Evolutionary conservation across 2,113 vertebrate genomes (phyloP), one percentile per base, ranked within the genome.

Genomic region (Camelus bactrianus): DNA sequence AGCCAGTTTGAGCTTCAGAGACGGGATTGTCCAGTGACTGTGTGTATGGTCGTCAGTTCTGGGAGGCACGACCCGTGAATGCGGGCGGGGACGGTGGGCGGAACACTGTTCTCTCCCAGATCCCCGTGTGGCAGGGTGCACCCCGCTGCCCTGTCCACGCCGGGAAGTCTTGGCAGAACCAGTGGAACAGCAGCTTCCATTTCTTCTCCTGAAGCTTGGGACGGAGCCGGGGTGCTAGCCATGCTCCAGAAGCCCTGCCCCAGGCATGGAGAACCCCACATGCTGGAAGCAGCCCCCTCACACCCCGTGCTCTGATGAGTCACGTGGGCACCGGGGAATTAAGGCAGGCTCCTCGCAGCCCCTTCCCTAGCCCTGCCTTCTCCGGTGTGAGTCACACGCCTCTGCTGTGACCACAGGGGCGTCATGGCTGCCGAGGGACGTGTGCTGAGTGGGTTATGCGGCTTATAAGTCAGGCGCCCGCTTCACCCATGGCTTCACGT

Each of bases 31-130:
- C 60, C 6, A 1, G 22, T 77, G 28, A 46, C 72, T 46, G 60
- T 15, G 58, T 3, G 0, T 0, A 0, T 42, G 5, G 50, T 30
- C 35, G 1, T 28, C 62, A 0, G 38, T 5, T 30, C 72, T 50
- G 42, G 46, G 70, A 77, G 48, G 70, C 52, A 38, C 32, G 62
- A 24, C 83, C 72, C 56, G 8, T 48, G 75, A 20, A 7, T 38
- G 19, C 28, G 60, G 26, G n/a, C 3, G 1, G 67, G 56, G 22
- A 1, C 2, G 72, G 56, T 9, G 24, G 24, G 6, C 15, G 20
- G 56, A 24, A 6, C 9, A 32, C 42, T 6, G 35, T 13, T 42
- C 20, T 62, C n/a, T 54, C n/a, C 22, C 7, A 1, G 1, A 3
- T 24, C 60, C 32, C 46, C 0, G 3, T 56, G 0, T 0, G 56